These are phyloP conservation scores for Microcebus lehilahytsara DNA, from an alignment of 2,113 vertebrate genomes.

Conservation along the genomic window DNA sequence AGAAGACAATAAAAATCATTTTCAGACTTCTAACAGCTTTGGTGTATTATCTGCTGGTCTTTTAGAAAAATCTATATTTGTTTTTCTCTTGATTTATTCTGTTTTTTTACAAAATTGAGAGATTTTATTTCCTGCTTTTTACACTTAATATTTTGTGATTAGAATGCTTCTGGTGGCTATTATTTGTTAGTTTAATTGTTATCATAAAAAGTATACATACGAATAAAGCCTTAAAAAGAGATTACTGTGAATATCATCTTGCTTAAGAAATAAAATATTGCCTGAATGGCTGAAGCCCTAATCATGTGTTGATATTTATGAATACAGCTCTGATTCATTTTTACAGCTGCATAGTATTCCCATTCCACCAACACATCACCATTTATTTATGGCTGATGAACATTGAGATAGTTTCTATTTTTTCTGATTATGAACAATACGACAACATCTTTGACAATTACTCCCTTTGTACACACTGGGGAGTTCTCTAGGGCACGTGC, in stretches of 20 bases:
- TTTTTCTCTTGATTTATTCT: not conserved
- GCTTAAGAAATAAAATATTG: not conserved
- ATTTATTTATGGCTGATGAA: not conserved
- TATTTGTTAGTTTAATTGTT: not conserved
- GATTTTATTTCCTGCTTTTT: not conserved
- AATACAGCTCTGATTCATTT: not conserved
- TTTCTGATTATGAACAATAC: not conserved
- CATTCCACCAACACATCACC: not conserved
- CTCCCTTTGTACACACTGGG: too few relatives aligned
- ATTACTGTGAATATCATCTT: not conserved
- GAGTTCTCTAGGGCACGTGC: too few relatives aligned
- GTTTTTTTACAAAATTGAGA: not conserved
- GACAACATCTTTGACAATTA: not conserved
- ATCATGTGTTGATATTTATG: rapidly evolving
- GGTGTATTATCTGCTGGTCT: not conserved
- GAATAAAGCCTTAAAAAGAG: not conserved
- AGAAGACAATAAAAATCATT: not conserved
- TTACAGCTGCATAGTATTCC: not conserved
- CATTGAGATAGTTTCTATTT: not conserved
- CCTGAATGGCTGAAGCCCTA: not conserved
- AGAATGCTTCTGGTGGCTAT: not conserved
- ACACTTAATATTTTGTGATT: not conserved
- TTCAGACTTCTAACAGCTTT: not conserved
- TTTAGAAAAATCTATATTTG: not conserved
- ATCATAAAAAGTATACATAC: not conserved